These are phyloP conservation scores for Saguinus imperator DNA, from an alignment of 2,113 vertebrate species.

Conservation along the genomic window DNA sequence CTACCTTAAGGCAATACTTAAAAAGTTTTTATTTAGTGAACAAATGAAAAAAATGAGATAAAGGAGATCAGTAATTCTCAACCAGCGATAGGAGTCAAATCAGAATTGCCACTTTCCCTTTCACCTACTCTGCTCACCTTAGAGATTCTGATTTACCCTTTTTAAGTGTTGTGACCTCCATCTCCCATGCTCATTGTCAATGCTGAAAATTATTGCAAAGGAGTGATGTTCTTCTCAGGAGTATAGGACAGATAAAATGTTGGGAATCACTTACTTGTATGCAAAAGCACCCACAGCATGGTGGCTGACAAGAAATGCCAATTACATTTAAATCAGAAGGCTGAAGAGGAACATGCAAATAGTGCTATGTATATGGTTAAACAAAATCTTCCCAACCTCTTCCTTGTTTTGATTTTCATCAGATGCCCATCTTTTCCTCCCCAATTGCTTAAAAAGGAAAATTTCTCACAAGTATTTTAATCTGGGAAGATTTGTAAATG, in stretches of 20 bases:
- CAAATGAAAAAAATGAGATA: neutral
- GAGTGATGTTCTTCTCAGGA: neutral
- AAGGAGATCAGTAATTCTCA: neutral
- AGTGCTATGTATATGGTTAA: neutral
- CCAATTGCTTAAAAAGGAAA: conserved; percentile 71
- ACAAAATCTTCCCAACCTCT: neutral
- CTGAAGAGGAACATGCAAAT: neutral
- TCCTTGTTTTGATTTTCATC: conserved; percentile 26
- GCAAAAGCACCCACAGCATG: neutral
- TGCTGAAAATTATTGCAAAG: conserved; percentile 2
- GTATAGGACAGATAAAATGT: neutral
- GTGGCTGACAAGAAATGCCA: neutral
- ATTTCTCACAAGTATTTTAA: conserved; percentile 92
- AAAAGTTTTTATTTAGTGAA: conserved; percentile 17
- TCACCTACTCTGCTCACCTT: neutral
- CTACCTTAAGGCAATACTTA: neutral
- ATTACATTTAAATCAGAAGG: conserved; percentile 3
- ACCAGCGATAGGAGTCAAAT: neutral
- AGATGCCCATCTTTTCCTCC: conserved; percentile 1
- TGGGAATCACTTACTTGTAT: neutral
- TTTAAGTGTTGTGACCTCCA: neutral
- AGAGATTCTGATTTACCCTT: neutral
- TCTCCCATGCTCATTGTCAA: neutral
- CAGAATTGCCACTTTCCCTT: neutral
- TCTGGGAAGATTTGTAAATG: conserved; percentile 91